Base-by-base conservation (phyloP, 2,797 vertebrate species). In the Trachurus trachurus region DNA sequence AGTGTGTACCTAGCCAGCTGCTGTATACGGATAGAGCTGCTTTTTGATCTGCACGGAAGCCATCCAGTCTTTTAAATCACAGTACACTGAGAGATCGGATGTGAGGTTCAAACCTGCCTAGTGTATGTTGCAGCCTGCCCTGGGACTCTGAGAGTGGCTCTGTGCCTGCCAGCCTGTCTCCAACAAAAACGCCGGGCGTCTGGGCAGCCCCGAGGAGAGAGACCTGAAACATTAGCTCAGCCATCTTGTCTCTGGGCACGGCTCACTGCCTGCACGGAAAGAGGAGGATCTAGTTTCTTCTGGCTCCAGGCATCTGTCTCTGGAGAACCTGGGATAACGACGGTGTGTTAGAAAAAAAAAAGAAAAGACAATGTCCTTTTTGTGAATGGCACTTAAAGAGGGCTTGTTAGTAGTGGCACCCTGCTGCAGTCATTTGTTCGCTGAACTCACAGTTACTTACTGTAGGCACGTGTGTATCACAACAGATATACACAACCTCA, bases 141-240 rank as follows among this genome's bases (percentile, higher is more conserved):
- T 1, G 64, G 83, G 83, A 74, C 47, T 69, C 60, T 29, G 1
- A 74, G 53, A 47, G 76, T 53, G 78, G 76, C 72, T 64, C 31
- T 62, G 65, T 77, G 88, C 72, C 87, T 74, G 81, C 87, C 81
- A 76, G 89, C 83, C 88, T 87, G 88, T 86, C 88, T 91, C 80
- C 85, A 68, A 40, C 61, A 26, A 47, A 26, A 84, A 45, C 11
- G 40, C 31, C 81, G 72, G 80, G 54, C 78, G 65, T 80, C 89
- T 76, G 71, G 57, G 59, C 47, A 66, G 70, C 70, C 61, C 34
- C 34, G 7, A 5, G 6, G 13, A 16, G 63, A 70, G 74, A 81
- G 77, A 79, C 75, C 58, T 83, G 88, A 90, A 87, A 86, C 86
- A 66, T 54, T 10, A 84, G 69, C 73, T 58, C 63, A 42, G 82